These are phyloP conservation scores for Myrmecophaga tridactyla DNA, from an alignment of 2,113 vertebrate species.

Conservation along the genomic window DNA sequence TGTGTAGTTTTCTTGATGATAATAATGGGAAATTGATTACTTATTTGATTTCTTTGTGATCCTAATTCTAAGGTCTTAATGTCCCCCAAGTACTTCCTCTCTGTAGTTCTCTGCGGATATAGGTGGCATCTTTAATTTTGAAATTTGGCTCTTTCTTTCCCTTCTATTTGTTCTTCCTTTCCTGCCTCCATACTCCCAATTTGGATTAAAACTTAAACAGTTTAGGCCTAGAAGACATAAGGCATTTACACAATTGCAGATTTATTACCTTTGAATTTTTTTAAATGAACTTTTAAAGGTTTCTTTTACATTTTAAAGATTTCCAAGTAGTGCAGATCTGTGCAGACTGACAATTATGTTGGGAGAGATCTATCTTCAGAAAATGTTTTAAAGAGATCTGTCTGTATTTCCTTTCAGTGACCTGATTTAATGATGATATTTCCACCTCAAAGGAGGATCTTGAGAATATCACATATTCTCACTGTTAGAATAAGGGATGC, in stretches of 20 bases:
- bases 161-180: not conserved
- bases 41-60: not conserved
- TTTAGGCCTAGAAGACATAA: conserved; percentile 56
- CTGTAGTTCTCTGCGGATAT: not conserved
- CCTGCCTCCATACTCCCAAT: not conserved
- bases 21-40: not conserved
- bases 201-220: conserved; percentile 72
- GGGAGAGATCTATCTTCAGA: not conserved
- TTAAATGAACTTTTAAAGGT: conserved; percentile 60
- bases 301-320: conserved; percentile 63
- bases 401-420: conserved; percentile 52
- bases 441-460: conserved; percentile 59
- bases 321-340: not conserved
- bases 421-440: conserved; percentile 57
- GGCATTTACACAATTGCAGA: conserved; percentile 53
- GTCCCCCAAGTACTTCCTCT: not conserved
- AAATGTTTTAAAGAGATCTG: conserved; percentile 13
- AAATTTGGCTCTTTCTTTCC: not conserved
- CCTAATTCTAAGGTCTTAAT: not conserved
- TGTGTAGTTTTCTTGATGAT: not conserved
- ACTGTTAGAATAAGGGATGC: not conserved
- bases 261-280: conserved; percentile 63
- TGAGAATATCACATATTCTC: not conserved
- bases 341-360: conserved; percentile 19
- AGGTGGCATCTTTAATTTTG: not conserved